These are phyloP conservation scores for Nemapogon koenigi DNA, from an alignment of 2,888 invertebrate genomes.

Conservation along the genomic window DNA sequence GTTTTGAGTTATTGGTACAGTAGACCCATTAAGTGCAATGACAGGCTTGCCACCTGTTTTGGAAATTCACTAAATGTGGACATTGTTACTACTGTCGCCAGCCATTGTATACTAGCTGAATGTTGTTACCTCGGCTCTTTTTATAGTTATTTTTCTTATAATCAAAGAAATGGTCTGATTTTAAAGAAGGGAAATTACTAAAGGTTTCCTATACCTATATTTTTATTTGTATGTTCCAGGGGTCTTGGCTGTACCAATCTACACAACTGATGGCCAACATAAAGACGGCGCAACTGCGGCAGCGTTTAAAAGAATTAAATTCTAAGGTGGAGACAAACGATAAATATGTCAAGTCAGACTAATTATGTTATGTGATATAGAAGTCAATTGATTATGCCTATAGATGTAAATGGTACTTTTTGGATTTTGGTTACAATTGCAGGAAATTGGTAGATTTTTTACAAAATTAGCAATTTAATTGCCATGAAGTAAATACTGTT, in stretches of 20 bases:
- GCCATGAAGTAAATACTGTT: too few relatives aligned
- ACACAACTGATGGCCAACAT: conserved; percentile 86
- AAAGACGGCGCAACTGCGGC: conserved; percentile 80
- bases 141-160: neutral
- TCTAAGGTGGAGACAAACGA: conserved; percentile 35
- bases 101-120: too few relatives aligned
- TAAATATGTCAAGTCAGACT: conserved; percentile 36
- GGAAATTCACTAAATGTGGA: too few relatives aligned
- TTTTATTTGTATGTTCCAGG: conserved; percentile 59
- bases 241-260: conserved; percentile 89
- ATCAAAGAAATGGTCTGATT: neutral
- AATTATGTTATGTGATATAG: conserved; percentile 15
- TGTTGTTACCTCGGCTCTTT: neutral
- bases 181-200: neutral
- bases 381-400: too few relatives aligned
- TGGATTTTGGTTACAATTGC: too few relatives aligned
- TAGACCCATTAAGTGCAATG: too few relatives aligned
- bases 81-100: too few relatives aligned
- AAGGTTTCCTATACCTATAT: conserved; percentile 1
- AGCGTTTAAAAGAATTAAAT: conserved; percentile 67
- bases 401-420: too few relatives aligned
- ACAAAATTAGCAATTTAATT: too few relatives aligned
- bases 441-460: too few relatives aligned
- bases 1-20: too few relatives aligned
- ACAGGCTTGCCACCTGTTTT: too few relatives aligned